Evolutionary conservation across 2,113 vertebrate species (phyloP), one percentile per base, ranked within the genome.

Genomic region (Hypanus sabinus): DNA sequence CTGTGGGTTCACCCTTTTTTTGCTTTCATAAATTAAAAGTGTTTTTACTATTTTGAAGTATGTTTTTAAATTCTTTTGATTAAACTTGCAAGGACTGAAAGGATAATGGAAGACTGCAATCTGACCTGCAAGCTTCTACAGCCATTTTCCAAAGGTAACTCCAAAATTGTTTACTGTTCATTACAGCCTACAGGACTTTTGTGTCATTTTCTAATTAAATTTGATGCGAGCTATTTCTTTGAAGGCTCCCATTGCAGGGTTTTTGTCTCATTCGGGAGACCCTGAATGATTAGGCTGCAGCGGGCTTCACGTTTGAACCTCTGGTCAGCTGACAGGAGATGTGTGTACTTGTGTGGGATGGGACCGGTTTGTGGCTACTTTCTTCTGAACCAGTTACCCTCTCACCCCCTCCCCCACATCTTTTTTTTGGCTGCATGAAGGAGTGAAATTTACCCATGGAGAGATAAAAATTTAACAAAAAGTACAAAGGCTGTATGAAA

Each of bases 41-140:
- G 60, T 9, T 6, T 30, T 73, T 73, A 24, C 24, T 93, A 27
- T 73, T 93, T 71, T 9, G 0, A 68, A 93, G 70, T 30, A 20
- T 36, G 70, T 18, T 93, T 38, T 55, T 73, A 14, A 30, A 30
- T 33, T 55, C 20, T 14, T 93, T 93, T 73, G 46, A 30, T 93
- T 93, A 93, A 93, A 73, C 91, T 93, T 93, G 65, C 24, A 93
- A 73, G 8, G 18, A 16, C 70, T 30, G 22, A 73, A 70, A 93
- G 11, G 70, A 93, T 93, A 36, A 93, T 93, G 91, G 70, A 75
- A 73, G 91, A 71, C 70, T 73, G 68, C 73, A 93, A 93, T 93
- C 70, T 93, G 55, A 55, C 22, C 36, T 90, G 70, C 70, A 24
- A 75, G 36, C 24, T 73, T 46, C 70, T 27, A 55, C 22, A 73